Conservation (phyloP, 2,888 invertebrate species). For the Harpalus rufipes region DNA sequence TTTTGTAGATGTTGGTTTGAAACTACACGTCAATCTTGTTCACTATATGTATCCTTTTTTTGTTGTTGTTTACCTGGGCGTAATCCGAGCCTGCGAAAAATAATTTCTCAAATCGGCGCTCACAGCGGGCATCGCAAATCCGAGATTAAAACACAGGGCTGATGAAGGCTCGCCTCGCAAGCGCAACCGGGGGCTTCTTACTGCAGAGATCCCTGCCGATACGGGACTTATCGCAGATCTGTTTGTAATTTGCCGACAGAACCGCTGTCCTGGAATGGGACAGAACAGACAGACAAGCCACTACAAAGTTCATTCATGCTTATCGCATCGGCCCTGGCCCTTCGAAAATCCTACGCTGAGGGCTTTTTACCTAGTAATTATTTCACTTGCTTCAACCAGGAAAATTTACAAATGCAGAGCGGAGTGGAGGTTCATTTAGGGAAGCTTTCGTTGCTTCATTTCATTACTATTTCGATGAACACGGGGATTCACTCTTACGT, state of each 20-base stretch:
- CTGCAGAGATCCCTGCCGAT: slow-evolving; percentile 47
- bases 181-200: background rate
- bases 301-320: slow-evolving; percentile 58
- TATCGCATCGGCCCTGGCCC: slow-evolving; percentile 23
- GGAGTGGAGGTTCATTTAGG: background rate
- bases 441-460: background rate
- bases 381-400: slow-evolving; percentile 26
- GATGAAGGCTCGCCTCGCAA: slow-evolving; percentile 11
- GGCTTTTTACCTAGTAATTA: slow-evolving; percentile 46
- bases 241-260: slow-evolving; percentile 57
- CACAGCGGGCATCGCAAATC: slow-evolving; percentile 54
- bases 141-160: slow-evolving; percentile 64
- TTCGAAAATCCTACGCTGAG: slow-evolving; percentile 39
- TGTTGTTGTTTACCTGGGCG: slow-evolving; percentile 37
- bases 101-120: slow-evolving; percentile 61
- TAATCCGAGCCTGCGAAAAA: slow-evolving; percentile 50
- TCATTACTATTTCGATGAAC: background rate
- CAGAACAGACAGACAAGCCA: slow-evolving; percentile 59
- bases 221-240: slow-evolving; percentile 58
- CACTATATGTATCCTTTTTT: slow-evolving; percentile 12
- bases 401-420: slow-evolving; percentile 6
- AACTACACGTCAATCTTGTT: background rate
- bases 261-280: slow-evolving; percentile 38
- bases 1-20: background rate
- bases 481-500: background rate